These are phyloP conservation scores for Muricea muricata DNA, from an alignment of 92 coral and sea anemone genomes.

Conservation along the genomic window DNA sequence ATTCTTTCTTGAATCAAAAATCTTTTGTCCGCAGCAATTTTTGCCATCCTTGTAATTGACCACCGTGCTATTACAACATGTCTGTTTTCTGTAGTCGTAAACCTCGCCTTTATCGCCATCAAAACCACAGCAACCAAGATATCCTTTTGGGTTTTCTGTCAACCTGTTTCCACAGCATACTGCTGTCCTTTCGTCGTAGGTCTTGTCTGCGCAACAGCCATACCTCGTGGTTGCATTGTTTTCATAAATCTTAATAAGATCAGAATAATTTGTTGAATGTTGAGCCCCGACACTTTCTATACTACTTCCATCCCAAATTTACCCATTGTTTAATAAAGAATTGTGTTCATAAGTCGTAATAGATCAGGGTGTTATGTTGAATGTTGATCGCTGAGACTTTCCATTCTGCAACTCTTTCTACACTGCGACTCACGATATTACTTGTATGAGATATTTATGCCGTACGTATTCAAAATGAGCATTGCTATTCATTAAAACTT, in stretches of 20 bases:
- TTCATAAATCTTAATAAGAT: background rate
- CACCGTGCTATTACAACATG: background rate
- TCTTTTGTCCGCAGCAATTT: background rate
- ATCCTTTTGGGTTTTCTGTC: background rate
- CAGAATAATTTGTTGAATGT: background rate
- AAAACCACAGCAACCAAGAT: background rate
- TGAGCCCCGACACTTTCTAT: too few relatives aligned
- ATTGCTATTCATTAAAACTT: too few relatives aligned
- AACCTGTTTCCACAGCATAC: background rate
- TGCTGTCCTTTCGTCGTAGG: background rate
- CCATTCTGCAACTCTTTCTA: too few relatives aligned
- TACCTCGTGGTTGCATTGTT: background rate
- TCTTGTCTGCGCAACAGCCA: background rate
- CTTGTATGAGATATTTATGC: too few relatives aligned
- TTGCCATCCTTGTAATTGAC: background rate
- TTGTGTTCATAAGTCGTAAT: too few relatives aligned
- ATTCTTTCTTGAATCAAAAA: background rate
- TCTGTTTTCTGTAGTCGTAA: background rate
- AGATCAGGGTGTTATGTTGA: too few relatives aligned
- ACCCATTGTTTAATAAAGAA: too few relatives aligned
- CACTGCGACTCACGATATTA: too few relatives aligned
- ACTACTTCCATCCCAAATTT: too few relatives aligned
- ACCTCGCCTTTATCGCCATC: background rate
- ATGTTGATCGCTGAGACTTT: too few relatives aligned
- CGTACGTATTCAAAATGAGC: too few relatives aligned